Conservation (phyloP, 2,888 invertebrate genomes). For the Nomada fucata region DNA sequence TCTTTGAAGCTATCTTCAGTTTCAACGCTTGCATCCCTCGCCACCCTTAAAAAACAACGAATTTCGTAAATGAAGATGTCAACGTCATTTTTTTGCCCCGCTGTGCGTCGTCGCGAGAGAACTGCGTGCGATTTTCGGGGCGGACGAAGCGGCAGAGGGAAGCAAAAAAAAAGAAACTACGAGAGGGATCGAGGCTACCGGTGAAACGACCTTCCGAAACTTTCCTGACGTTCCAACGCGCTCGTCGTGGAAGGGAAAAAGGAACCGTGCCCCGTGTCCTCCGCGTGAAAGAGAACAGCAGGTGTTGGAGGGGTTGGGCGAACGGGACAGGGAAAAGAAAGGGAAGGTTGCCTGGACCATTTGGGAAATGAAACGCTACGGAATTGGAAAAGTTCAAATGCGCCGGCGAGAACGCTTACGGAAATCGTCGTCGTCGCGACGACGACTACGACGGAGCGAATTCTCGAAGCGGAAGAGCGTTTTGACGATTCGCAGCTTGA, state of each 20-base stretch:
- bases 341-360: conserved; percentile 59
- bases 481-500: conserved; percentile 14
- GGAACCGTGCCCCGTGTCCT: not conserved
- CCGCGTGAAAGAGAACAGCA: conserved; percentile 32
- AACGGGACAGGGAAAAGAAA: not conserved
- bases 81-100: not conserved
- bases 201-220: conserved; percentile 55
- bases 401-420: conserved; percentile 60
- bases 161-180: no score
- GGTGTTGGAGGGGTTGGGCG: conserved; percentile 1
- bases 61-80: no score
- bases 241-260: conserved; percentile 1
- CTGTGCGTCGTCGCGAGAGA: conserved; percentile 18
- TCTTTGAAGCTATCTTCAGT: no score
- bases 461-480: conserved; percentile 34
- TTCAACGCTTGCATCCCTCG: no score
- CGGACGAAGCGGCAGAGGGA: conserved; percentile 37
- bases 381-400: conserved; percentile 75
- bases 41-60: no score
- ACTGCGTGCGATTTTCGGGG: conserved; percentile 46
- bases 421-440: conserved; percentile 57
- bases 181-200: conserved; percentile 23
- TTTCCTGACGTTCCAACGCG: conserved; percentile 52
- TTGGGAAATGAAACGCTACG: conserved; percentile 71
- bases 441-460: conserved; percentile 21